Evolutionary conservation across 2,113 vertebrate species (phyloP).

Genomic region (Microcebus ravelobensis): DNA sequence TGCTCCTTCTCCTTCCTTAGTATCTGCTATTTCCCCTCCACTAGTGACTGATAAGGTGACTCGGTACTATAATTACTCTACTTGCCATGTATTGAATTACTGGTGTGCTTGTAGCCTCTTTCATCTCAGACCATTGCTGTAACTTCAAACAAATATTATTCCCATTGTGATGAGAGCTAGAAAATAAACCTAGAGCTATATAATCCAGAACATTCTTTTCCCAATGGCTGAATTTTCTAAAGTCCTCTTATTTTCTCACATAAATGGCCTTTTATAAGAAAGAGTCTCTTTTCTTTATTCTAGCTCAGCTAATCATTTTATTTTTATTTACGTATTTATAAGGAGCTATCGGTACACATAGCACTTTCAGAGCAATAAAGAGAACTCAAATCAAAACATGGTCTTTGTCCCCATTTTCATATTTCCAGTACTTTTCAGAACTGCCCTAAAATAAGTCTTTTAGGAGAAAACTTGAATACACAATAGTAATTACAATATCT

Average conservation of each 20-base stretch:
- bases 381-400: conserved; percentile 59
- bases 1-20: background rate
- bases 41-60: conserved; percentile 3
- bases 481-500: conserved; percentile 74
- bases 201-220: conserved; percentile 45
- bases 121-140: background rate
- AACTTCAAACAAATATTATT: conserved; percentile 60
- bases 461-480: conserved; percentile 61
- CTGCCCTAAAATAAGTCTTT: conserved; percentile 66
- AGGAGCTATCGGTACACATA: conserved; percentile 16
- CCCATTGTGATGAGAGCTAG: conserved; percentile 21
- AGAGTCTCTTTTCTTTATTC: conserved; percentile 35
- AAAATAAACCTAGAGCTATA: conserved; percentile 59
- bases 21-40: background rate
- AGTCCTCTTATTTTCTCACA: conserved; percentile 37
- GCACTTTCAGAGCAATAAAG: conserved; percentile 59
- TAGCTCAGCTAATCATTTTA: conserved; percentile 63
- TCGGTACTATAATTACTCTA: conserved; percentile 42
- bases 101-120: background rate
- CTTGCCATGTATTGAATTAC: conserved; percentile 5
- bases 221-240: conserved; percentile 27
- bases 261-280: conserved; percentile 23
- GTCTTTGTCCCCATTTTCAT: conserved; percentile 66
- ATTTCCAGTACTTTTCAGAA: conserved; percentile 69
- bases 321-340: conserved; percentile 76